Evolutionary conservation across 1,140 invertebrate species (phyloP), one percentile per base, ranked within the genome.

Genomic region (Platyscapa corneri): DNA sequence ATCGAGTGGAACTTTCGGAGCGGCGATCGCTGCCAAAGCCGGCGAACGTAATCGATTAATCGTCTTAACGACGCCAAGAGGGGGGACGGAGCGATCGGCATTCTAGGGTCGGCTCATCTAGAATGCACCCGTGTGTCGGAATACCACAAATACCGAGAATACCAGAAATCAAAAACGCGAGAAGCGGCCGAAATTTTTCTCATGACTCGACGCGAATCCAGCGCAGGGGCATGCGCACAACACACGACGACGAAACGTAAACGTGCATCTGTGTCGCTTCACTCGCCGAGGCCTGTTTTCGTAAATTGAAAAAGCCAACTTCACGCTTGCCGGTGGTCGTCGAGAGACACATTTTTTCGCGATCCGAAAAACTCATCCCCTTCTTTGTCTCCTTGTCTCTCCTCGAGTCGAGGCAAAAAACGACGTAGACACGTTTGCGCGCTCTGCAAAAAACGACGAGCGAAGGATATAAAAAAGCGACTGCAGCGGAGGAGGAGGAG

Each of bases 331-430:
- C 49, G 3, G 46, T 75, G 20, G 39, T 75, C 39, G 75, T 77
- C 30, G 75, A 37, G 56, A 77, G 77, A 79, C 32, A 64, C 77
- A 46, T 81, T 70, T 82, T 82, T 82, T 75, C 64, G 64, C 60
- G 32, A 49, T 53, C 20, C 42, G 64, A 67, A 67, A 67, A 30
- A 32, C 64, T 67, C 30, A 32, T 34, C 34, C 27, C 60, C n/a
- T 32, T 77, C 30, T 32, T 53, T n/a, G 8, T 49, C 23, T 79
- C 60, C 32, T 34, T 67, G 2, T 67, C 30, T 32, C 64, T 67
- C 3, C 79, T 70, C 5, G 37, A 53, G 16, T 37, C 39, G 14
- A 32, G 12, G n/a, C 34, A 39, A 60, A 64, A 79, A 79, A 39
- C n/a, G n/a, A 70, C 7, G 37, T 39, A 23, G 72, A 46, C 39